phyloP scores from a whole-genome alignment of 2,113 vertebrate genomes.

The Catagonus wagneri region DNA sequence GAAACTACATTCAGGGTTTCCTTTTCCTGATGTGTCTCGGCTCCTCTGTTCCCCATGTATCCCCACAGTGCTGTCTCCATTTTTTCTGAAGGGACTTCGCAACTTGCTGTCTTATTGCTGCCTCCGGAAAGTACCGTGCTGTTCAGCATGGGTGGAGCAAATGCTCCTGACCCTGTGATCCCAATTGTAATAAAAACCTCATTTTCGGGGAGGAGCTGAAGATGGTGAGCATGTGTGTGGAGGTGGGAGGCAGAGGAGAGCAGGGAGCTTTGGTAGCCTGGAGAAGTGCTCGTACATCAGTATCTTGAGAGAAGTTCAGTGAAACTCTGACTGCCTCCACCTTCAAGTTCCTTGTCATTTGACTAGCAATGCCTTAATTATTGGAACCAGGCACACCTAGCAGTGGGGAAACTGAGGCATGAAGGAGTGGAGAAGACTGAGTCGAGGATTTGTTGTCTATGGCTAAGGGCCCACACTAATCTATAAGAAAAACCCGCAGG shows the following conservation, averaged over 20 bases:
- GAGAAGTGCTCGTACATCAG: background rate
- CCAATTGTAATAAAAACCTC: background rate
- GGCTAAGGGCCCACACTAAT: background rate
- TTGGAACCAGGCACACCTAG: background rate
- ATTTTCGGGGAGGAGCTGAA: background rate
- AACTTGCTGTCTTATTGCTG: background rate
- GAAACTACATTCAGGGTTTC: background rate
- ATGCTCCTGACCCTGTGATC: background rate
- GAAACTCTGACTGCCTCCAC: background rate
- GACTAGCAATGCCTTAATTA: background rate
- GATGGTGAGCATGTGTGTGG: background rate
- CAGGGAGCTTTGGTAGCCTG: background rate
- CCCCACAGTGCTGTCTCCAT: background rate
- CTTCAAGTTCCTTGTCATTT: background rate
- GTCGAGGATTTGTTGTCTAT: background rate
- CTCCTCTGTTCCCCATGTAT: background rate
- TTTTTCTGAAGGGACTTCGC: slow-evolving; percentile 43
- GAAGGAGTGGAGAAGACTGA: background rate
- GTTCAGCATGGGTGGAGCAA: background rate
- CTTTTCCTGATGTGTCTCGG: background rate
- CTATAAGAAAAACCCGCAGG: background rate
- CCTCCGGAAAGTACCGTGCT: background rate
- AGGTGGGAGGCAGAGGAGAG: background rate
- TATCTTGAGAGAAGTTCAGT: background rate
- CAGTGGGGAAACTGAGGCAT: background rate